A percentile compares a stretch with the other conserved stretches of the same genome.
Conservation (phyloP, 2,888 invertebrate species). For the Nemapogon koenigi region DNA sequence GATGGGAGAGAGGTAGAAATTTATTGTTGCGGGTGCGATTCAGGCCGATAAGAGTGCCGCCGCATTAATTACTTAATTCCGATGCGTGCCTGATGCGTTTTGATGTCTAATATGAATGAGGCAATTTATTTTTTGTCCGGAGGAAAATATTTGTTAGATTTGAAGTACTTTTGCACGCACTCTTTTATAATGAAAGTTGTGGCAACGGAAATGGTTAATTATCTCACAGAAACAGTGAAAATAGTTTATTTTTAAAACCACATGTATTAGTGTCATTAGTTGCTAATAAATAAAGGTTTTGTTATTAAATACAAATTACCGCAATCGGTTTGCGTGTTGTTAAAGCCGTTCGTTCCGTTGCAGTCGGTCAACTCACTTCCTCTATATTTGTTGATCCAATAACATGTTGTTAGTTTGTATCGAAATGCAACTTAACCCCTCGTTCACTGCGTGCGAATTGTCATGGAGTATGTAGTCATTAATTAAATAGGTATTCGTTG, state of each 20-base stretch:
- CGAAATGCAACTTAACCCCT: no score
- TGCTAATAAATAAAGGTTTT: slow-evolving; percentile 5
- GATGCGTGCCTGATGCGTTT: slow-evolving; percentile 48
- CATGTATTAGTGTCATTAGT: neutral
- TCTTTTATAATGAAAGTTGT: slow-evolving; percentile 4
- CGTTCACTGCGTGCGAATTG: no score
- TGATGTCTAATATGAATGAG: slow-evolving; percentile 8
- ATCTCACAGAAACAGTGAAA: no score
- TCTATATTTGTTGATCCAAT: slow-evolving; percentile 43
- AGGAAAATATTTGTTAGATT: slow-evolving; percentile 5
- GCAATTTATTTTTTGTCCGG: slow-evolving; percentile 7
- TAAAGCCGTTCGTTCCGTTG: slow-evolving; percentile 34
- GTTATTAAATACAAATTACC: slow-evolving; percentile 6
- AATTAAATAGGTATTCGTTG: no score
- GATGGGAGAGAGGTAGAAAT: slow-evolving; percentile 28
- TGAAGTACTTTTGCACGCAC: slow-evolving; percentile 6
- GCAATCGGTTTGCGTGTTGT: slow-evolving; percentile 29
- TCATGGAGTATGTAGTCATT: no score
- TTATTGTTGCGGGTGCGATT: slow-evolving; percentile 31
- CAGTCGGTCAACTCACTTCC: slow-evolving; percentile 53
- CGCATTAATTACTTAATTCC: slow-evolving; percentile 58
- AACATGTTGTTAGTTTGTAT: no score
- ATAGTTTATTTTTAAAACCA: no score
- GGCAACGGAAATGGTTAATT: no score
- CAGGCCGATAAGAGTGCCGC: slow-evolving; percentile 43